phyloP scores from a whole-genome alignment of 2,888 invertebrate species.

The Aspidiotus destructor region DNA sequence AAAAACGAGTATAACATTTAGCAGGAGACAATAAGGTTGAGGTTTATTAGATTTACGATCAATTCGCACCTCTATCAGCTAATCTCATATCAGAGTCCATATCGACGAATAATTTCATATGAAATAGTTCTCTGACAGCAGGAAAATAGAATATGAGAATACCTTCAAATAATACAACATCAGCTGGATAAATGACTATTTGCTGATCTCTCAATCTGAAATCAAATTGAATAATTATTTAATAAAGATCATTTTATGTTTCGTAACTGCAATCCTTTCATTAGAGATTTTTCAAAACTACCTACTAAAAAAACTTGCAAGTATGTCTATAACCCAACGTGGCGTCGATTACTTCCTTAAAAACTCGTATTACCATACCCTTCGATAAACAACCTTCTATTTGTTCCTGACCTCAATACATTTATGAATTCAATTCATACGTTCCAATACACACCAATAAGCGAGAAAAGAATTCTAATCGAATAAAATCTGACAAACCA shows the following conservation, averaged over 20 bases:
- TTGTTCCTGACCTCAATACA: no score
- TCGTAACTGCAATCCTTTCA: neutral
- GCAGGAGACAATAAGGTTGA: neutral
- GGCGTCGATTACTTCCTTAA: no score
- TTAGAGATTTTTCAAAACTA: neutral
- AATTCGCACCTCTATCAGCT: slow-evolving; percentile 72
- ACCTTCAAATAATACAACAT: slow-evolving; percentile 95
- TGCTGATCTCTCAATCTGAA: slow-evolving; percentile 37
- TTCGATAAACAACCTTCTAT: no score
- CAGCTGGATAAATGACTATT: slow-evolving; percentile 43
- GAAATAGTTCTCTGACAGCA: slow-evolving; percentile 85
- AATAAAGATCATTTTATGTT: neutral
- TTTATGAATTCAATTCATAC: no score
- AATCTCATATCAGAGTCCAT: slow-evolving; percentile 96
- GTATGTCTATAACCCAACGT: no score
- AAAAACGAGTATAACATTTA: slow-evolving; percentile 27
- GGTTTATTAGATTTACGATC: neutral
- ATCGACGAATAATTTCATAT: slow-evolving; percentile 99
- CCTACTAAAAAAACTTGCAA: neutral
- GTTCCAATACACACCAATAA: no score
- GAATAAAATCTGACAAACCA: no score
- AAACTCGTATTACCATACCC: no score
- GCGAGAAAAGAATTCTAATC: no score
- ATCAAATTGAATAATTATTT: slow-evolving; percentile 40
- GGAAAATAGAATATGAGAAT: slow-evolving; percentile 97